These are phyloP conservation scores for Phenacoccus solenopsis DNA, from an alignment of 1,140 invertebrate genomes.

Conservation along the genomic window DNA sequence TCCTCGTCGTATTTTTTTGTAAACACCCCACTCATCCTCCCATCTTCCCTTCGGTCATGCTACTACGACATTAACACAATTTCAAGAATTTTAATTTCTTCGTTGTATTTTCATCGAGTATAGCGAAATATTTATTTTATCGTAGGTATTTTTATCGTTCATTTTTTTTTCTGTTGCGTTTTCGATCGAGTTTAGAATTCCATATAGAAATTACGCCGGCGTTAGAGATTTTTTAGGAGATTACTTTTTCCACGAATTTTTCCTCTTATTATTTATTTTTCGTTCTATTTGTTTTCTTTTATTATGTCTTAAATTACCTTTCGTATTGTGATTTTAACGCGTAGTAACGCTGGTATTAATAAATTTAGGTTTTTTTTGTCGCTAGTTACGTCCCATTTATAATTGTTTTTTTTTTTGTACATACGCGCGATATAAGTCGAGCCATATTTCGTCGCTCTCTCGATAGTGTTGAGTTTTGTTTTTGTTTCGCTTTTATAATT, in stretches of 20 bases:
- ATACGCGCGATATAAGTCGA: background rate
- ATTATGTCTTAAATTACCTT: constrained; percentile 9
- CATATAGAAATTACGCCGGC: no score
- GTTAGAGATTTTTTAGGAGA: no score
- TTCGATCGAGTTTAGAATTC: no score
- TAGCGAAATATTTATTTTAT: background rate
- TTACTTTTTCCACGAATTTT: no score
- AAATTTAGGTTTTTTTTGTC: background rate
- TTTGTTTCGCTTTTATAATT: background rate
- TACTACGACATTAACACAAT: no score
- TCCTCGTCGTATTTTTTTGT: background rate
- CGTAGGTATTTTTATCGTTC: background rate
- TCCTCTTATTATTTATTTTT: background rate
- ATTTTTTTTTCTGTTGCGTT: background rate
- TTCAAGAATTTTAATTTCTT: background rate
- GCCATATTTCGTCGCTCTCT: no score
- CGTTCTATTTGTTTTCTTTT: background rate
- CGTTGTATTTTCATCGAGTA: background rate
- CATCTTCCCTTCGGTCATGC: no score
- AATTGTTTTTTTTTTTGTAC: background rate
- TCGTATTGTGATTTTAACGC: constrained; percentile 11
- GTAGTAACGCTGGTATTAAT: constrained; percentile 10
- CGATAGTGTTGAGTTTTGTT: no score
- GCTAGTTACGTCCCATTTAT: background rate
- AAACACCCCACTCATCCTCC: no score